These are phyloP conservation scores for Helicoverpa zea DNA, from an alignment of 1,140 invertebrate genomes.

Conservation along the genomic window DNA sequence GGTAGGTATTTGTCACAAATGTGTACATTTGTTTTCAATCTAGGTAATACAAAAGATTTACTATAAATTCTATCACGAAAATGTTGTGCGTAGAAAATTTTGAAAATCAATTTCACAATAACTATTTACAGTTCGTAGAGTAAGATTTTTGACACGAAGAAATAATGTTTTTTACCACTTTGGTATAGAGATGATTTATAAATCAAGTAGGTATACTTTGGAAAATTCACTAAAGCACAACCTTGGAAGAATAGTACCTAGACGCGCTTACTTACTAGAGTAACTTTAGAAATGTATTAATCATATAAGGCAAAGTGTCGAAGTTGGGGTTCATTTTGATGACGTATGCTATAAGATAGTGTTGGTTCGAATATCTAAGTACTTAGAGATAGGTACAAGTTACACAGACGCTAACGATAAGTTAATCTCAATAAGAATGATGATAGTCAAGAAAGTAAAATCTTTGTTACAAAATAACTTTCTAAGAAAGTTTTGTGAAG, in stretches of 20 bases:
- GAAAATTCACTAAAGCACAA: conserved; percentile 85
- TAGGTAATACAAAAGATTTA: conserved; percentile 57
- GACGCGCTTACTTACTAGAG: conserved; percentile 81
- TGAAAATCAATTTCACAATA: conserved; percentile 64
- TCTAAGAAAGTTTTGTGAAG: conserved; percentile 38
- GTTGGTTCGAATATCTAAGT: conserved; percentile 55
- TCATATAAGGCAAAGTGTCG: conserved; percentile 84
- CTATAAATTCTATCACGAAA: conserved; percentile 72
- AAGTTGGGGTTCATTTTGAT: conserved; percentile 76
- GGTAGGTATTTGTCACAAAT: conserved; percentile 50
- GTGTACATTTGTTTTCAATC: conserved; percentile 47
- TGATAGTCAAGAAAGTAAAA: conserved; percentile 30
- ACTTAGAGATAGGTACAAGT: conserved; percentile 36
- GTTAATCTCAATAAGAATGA: conserved; percentile 3
- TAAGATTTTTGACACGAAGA: conserved; percentile 69
- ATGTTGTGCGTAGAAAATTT: conserved; percentile 83
- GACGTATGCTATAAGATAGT: conserved; percentile 48
- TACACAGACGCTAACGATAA: conserved; percentile 34
- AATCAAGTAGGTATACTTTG: conserved; percentile 74
- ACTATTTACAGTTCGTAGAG: conserved; percentile 63
- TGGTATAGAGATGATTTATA: conserved; percentile 65
- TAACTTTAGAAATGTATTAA: conserved; percentile 80
- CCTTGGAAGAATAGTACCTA: conserved; percentile 86
- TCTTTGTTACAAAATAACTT: neutral
- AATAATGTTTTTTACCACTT: conserved; percentile 55